Conservation (phyloP, 2,113 vertebrate genomes). For the Cyanoramphus novaezelandiae region DNA sequence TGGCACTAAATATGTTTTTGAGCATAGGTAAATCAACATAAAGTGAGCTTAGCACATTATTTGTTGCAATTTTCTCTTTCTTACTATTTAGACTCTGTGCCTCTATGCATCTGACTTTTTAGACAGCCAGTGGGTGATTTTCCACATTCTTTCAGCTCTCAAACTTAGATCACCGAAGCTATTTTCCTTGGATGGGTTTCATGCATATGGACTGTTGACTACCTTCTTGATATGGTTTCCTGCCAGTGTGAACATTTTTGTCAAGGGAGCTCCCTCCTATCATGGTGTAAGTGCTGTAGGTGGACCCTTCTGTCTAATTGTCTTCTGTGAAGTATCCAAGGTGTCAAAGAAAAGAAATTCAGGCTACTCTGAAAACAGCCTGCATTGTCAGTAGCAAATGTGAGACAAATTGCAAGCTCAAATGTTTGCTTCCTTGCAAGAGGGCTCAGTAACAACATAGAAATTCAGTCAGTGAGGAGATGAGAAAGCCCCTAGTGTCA, state of each 20-base stretch:
- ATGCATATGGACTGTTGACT: conserved; percentile 5
- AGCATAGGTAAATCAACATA: neutral
- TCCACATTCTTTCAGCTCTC: conserved; percentile 38
- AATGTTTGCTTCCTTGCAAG: neutral
- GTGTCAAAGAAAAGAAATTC: neutral
- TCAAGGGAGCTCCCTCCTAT: conserved; percentile 14
- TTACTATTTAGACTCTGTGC: neutral
- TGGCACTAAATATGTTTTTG: neutral
- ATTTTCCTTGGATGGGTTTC: conserved; percentile 64
- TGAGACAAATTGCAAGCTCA: neutral
- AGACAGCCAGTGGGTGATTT: conserved; percentile 63
- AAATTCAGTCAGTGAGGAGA: neutral
- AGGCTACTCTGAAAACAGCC: neutral
- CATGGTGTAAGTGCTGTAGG: neutral
- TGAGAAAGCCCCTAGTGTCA: neutral
- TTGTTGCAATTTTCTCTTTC: neutral
- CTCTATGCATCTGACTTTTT: conserved; percentile 30
- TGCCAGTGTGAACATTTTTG: conserved; percentile 32
- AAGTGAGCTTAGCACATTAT: neutral
- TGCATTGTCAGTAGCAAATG: neutral
- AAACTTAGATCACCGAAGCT: conserved; percentile 47
- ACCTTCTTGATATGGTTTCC: conserved; percentile 35
- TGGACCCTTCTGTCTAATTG: neutral
- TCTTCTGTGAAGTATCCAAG: neutral
- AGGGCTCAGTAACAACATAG: neutral